phyloP scores from a whole-genome alignment of 2,888 invertebrate genomes.

The Unio delphinus region DNA sequence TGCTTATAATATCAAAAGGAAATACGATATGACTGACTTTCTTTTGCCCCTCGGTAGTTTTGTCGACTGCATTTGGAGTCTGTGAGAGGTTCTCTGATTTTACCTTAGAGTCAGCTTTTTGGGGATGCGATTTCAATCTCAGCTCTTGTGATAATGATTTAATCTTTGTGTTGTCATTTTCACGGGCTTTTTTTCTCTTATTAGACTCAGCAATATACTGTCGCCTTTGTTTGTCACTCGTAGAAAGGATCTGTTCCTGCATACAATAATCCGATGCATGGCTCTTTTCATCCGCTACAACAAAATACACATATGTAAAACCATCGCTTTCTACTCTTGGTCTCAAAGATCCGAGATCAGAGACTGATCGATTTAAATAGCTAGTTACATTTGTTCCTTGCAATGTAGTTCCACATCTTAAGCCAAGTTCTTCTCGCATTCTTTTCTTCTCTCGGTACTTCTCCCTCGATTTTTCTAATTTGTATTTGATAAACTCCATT shows the following conservation, averaged over 20 bases:
- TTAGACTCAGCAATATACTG: conserved; percentile 21
- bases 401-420: conserved; percentile 17
- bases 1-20: conserved; percentile 17
- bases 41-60: too few species aligned
- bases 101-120: conserved; percentile 4
- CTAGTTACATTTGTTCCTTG: conserved; percentile 4
- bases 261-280: conserved; percentile 9
- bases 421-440: conserved; percentile 5
- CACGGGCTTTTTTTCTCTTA: conserved; percentile 12
- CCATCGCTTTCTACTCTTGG: conserved; percentile 9
- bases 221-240: conserved; percentile 17
- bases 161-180: conserved; percentile 21
- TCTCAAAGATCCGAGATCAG: conserved; percentile 12
- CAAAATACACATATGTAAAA: conserved; percentile 43
- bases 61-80: background rate
- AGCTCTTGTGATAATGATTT: conserved; percentile 31
- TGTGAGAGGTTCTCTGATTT: conserved; percentile 2
- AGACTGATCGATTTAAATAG: conserved; percentile 21
- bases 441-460: conserved; percentile 23
- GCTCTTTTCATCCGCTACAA: conserved; percentile 33
- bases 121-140: conserved; percentile 23
- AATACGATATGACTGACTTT: conserved; percentile 26
- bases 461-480: conserved; percentile 42
- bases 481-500: conserved; percentile 41
- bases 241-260: conserved; percentile 7